These are phyloP conservation scores for Gastrophryne carolinensis DNA, from an alignment of 2,797 vertebrate species.

Conservation along the genomic window DNA sequence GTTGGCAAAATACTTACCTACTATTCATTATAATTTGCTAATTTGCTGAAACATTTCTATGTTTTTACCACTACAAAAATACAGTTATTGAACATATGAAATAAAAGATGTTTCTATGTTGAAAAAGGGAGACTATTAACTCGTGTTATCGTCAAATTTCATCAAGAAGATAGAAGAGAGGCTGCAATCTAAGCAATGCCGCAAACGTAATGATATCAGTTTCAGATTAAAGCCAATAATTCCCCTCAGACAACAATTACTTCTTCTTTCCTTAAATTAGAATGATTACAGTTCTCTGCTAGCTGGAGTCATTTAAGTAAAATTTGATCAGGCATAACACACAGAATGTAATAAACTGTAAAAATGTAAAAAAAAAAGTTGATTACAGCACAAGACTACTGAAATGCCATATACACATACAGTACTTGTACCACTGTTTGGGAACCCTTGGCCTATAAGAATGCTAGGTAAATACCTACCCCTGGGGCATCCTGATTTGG, in stretches of 20 bases:
- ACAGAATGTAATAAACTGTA: background rate
- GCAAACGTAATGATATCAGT: conserved; percentile 54
- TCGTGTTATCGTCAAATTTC: background rate
- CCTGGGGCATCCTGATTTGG: too few species aligned
- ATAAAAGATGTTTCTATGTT: too few species aligned
- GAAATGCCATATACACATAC: background rate
- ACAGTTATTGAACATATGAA: too few species aligned
- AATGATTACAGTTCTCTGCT: conserved; percentile 16
- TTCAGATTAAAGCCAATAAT: conserved; percentile 51
- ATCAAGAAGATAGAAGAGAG: background rate
- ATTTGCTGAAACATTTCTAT: too few species aligned
- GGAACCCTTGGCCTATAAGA: too few species aligned
- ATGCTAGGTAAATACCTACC: too few species aligned
- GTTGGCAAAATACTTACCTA: too few species aligned
- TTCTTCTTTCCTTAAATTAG: conserved; percentile 56
- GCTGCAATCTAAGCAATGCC: conserved; percentile 21
- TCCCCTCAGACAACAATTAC: conserved; percentile 48
- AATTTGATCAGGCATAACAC: background rate
- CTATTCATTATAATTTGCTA: too few species aligned
- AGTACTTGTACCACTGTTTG: too few species aligned
- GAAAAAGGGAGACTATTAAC: background rate
- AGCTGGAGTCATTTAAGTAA: background rate
- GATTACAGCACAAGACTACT: background rate
- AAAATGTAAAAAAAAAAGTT: background rate
- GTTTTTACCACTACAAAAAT: too few species aligned